A percentile compares a stretch with the other conserved stretches of the same genome.
phyloP scores from a whole-genome alignment of 2,888 invertebrate species.

The Hololepta plana region DNA sequence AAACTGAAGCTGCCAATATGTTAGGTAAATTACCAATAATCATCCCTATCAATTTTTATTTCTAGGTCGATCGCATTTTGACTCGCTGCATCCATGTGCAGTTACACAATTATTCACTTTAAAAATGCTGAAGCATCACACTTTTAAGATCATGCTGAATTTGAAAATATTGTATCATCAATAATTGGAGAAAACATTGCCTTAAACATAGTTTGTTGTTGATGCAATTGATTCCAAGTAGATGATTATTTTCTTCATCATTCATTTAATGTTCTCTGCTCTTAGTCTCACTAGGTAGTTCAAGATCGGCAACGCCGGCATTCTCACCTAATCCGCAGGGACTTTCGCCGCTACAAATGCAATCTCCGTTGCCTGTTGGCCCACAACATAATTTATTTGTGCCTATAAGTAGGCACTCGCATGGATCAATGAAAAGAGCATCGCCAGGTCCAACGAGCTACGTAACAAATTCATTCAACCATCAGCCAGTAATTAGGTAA shows the following conservation, averaged over 20 bases:
- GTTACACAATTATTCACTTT: too few species aligned
- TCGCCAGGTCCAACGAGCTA: slow-evolving; percentile 25
- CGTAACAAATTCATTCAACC: slow-evolving; percentile 20
- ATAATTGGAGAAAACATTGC: too few species aligned
- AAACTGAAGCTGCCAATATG: slow-evolving; percentile 95
- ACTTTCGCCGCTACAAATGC: slow-evolving; percentile 46
- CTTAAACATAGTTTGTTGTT: too few species aligned
- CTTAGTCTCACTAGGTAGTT: slow-evolving; percentile 80
- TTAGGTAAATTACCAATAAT: slow-evolving; percentile 63
- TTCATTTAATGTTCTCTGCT: slow-evolving; percentile 7
- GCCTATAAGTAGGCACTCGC: slow-evolving; percentile 57
- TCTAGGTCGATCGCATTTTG: slow-evolving; percentile 4
- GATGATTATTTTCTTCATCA: background rate
- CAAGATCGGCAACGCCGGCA: slow-evolving; percentile 82
- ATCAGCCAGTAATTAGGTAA: slow-evolving; percentile 26
- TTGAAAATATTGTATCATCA: too few species aligned
- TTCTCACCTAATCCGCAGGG: slow-evolving; percentile 60
- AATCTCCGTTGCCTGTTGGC: slow-evolving; percentile 50
- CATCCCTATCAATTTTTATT: slow-evolving; percentile 8
- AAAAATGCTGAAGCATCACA: too few species aligned
- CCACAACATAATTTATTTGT: slow-evolving; percentile 78
- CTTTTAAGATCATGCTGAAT: too few species aligned
- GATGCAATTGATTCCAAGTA: background rate
- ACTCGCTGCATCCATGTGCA: too few species aligned
- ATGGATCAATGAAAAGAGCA: slow-evolving; percentile 28